Conservation (phyloP, 2,888 invertebrate species). For the Diachrysia chrysitis region DNA sequence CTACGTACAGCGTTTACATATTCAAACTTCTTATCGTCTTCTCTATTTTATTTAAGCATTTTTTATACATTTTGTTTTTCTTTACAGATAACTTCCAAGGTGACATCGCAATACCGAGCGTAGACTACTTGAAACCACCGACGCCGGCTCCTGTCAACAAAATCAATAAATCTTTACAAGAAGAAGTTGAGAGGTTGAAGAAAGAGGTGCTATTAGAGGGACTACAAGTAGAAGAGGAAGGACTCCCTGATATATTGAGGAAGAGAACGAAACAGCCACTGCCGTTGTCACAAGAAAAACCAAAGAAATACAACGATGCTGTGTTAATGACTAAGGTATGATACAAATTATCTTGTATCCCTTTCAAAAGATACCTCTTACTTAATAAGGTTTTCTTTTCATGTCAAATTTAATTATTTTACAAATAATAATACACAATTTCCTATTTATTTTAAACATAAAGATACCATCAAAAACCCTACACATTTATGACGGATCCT, state of each 20-base stretch:
- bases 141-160: slow-evolving; percentile 79
- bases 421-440: not conserved
- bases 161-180: slow-evolving; percentile 91
- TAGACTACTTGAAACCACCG: slow-evolving; percentile 78
- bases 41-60: not conserved
- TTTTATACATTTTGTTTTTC: slow-evolving; percentile 44
- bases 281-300: slow-evolving; percentile 81
- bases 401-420: not conserved
- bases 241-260: slow-evolving; percentile 92
- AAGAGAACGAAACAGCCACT: slow-evolving; percentile 92
- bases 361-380: no score
- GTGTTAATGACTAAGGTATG: slow-evolving; percentile 82
- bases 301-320: slow-evolving; percentile 86
- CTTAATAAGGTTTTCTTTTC: slow-evolving; percentile 69
- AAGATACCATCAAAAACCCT: not conserved
- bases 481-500: slow-evolving; percentile 21
- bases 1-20: not conserved
- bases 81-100: slow-evolving; percentile 94
- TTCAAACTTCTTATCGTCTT: not conserved
- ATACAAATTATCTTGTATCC: no score
- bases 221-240: slow-evolving; percentile 95
- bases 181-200: slow-evolving; percentile 94
- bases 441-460: not conserved
- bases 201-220: slow-evolving; percentile 95
- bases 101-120: slow-evolving; percentile 94